Base-by-base conservation (phyloP, 2,888 invertebrate genomes). In the Alviniconcha strummeri region DNA sequence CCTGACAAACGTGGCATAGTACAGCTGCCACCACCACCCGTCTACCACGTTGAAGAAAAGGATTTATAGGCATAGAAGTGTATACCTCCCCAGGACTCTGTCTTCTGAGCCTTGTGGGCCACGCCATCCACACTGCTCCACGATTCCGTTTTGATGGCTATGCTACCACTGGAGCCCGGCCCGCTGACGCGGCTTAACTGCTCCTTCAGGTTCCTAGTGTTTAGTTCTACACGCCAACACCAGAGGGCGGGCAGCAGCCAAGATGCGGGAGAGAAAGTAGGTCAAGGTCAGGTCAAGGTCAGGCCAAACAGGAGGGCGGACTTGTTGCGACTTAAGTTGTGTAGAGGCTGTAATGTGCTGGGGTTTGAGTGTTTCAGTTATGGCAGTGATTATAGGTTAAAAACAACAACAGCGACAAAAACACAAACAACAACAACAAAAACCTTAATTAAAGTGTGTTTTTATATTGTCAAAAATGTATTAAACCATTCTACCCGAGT, bases 71-170 rank as follows among this genome's bases (percentile, higher is more conserved):
- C 36, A 36, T 36, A 36, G 36, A 36, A 36, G 36, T 19, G 60
- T 82, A 71, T 82, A 91, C 92, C 92, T 92, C 92, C 92, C 92
- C 92, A 92, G 11, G 90, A 85, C 85, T 91, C 89, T n/a, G 90
- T 90, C 83, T 91, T 91, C 89, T 92, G 88, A 15, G 90, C 88
- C 77, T 89, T 90, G 67, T 89, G 85, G 64, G 88, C 90, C 36
- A 89, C 79, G 36, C 91, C 91, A 78, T 91, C 90, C 82, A 85
- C 84, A 86, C 92, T 91, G 89, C 87, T 91, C 92, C 92, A 92
- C 19, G 90, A 89, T 82, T 92, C 90, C 64, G 91, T 91, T 86
- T 89, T 90, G 81, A 92, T 91, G n/a, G 88, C 88, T 13, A 92
- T 89, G 64, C 88, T 87, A 69, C 92, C 92, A 75, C 89, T 89